Conservation (phyloP, 2,888 invertebrate species). For the Rhabditoides inermis region DNA sequence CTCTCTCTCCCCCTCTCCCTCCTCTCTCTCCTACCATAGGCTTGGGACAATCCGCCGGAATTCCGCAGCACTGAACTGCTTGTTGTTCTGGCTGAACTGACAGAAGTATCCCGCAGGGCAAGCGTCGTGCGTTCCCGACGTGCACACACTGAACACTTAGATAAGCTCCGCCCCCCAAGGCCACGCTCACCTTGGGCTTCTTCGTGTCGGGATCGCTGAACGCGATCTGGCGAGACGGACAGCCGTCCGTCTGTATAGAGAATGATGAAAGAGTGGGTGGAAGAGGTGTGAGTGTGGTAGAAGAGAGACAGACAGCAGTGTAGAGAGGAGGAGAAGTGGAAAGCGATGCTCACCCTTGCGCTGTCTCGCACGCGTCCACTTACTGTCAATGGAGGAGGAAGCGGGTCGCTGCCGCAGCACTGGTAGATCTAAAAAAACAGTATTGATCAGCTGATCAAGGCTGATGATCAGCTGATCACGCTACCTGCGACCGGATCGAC, state of each 20-base stretch:
- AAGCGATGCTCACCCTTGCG: too few species aligned
- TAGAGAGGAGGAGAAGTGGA: too few species aligned
- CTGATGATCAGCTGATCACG: too few species aligned
- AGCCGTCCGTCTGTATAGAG: constrained; percentile 27
- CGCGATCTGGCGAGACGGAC: constrained; percentile 36
- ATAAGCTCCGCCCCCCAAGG: neutral
- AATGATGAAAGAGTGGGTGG: neutral
- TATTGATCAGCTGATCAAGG: too few species aligned
- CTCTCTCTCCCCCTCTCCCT: too few species aligned
- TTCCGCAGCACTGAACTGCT: constrained; percentile 40
- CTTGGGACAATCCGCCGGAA: constrained; percentile 31
- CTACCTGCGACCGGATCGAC: constrained; percentile 33
- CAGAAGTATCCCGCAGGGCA: constrained; percentile 41
- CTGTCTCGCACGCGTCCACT: too few species aligned
- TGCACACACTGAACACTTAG: constrained; percentile 28
- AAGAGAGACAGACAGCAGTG: too few species aligned
- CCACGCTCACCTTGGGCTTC: constrained; percentile 21
- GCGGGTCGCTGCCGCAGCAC: constrained; percentile 33
- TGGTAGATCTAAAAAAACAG: too few species aligned
- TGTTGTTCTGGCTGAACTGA: constrained; percentile 27
- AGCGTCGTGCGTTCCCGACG: constrained; percentile 28
- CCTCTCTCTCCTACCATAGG: too few species aligned
- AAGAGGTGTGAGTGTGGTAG: neutral
- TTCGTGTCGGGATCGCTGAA: constrained; percentile 29
- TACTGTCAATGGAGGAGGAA: too few species aligned